These are phyloP conservation scores for Myanophis thanlyinensis DNA, from an alignment of 2,113 vertebrate species.

Conservation along the genomic window DNA sequence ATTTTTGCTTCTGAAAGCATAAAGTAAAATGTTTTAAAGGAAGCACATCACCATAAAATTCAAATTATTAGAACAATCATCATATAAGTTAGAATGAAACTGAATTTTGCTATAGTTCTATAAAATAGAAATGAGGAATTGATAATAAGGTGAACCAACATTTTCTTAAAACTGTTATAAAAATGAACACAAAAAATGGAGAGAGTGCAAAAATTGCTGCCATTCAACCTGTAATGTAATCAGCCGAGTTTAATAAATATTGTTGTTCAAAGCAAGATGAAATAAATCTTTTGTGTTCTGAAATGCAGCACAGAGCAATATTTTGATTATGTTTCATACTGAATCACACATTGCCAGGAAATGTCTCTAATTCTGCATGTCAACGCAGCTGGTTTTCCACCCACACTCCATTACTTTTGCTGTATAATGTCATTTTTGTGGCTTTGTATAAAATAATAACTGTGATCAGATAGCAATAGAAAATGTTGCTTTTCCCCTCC, in stretches of 20 bases:
- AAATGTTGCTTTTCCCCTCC: constrained; percentile 21
- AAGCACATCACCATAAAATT: not conserved
- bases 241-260: constrained; percentile 14
- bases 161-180: constrained; percentile 22
- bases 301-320: constrained; percentile 37
- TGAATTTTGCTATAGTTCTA: constrained; percentile 3
- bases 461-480: constrained; percentile 13
- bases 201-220: not conserved
- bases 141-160: not conserved
- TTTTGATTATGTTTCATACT: constrained; percentile 58
- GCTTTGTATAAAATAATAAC: constrained; percentile 46
- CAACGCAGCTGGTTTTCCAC: constrained; percentile 43
- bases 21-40: constrained; percentile 4
- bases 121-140: not conserved
- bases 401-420: constrained; percentile 56
- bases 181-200: not conserved
- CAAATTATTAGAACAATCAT: constrained; percentile 6
- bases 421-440: constrained; percentile 51
- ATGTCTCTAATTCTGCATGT: constrained; percentile 49
- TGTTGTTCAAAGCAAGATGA: constrained; percentile 30
- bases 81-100: constrained; percentile 8
- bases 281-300: constrained; percentile 32
- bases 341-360: constrained; percentile 45
- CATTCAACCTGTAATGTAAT: not conserved
- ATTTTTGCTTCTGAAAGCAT: not conserved